Evolutionary conservation across 2,888 invertebrate genomes (phyloP), one percentile per base, ranked within the genome.

Genomic region (Cephus spinipes): DNA sequence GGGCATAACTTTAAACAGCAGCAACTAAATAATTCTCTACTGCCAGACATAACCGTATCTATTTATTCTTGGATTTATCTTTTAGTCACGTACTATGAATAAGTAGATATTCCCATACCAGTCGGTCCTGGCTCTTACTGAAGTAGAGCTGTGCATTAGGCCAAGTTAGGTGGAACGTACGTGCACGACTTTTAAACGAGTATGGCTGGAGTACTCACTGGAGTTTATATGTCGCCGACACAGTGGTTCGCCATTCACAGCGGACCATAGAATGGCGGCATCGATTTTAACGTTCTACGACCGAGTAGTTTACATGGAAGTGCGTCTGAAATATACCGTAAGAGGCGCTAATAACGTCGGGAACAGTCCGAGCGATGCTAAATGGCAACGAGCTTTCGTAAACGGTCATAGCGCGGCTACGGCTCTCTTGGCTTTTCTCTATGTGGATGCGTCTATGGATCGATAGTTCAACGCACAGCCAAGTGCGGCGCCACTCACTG

Each of bases 401-500:
- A 55, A 55, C 55, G 55, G 55, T 23, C 55, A 55, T 55, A 55
- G 2, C 23, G 23, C 23, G 23, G 55, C 23, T 55, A 55, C 23
- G 55, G 23, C 23, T 55, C 15, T 23, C 23, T 55, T 55, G 2
- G 55, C 55, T 55, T 23, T 15, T 9, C 55, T 55, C 55, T 23
- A 55, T 55, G 55, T 55, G 55, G 23, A 55, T 55, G 79, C 77
- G 75, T 74, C 77, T 78, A 74, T 76, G 77, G 87, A 90, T 90
- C 90, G 89, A 90, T 90, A 90, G 90, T 90, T 90, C 89, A 90
- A 90, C 88, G 90, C 88, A 90, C 89, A 89, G 84, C 83, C 87
- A 85, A 89, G 88, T 85, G 85, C 84, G 85, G 86, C 83, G 81
- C 86, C 85, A 85, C 84, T 83, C 80, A 77, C 82, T 80, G 80